Base-by-base conservation (phyloP, 2,113 vertebrate genomes). In the Pimephales promelas region DNA sequence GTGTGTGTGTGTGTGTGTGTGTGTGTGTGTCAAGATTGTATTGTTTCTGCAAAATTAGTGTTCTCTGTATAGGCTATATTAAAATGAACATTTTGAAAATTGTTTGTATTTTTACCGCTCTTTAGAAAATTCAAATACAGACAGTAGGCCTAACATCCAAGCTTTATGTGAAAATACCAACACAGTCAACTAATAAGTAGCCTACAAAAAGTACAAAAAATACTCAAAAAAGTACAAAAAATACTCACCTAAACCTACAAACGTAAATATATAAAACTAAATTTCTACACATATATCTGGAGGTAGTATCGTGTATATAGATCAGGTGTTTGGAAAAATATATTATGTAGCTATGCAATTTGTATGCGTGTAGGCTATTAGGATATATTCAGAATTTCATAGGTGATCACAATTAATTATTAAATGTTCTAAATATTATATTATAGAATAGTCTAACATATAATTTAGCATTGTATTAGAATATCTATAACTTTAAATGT, bases 401-500 rank as follows among this genome's bases (percentile, higher is more conserved):
- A 81, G 8, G 40, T 66, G 24, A 54, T 1, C 20, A 2, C 10
- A 47, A 72, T 62, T 49, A 79, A 47, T 40, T 28, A 62, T 2
- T 26, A 31, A 54, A 31, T 54, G 26, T 18, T 9, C 18, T 26
- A 34, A 36, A 8, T 40, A 40, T 40, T 40, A 22, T n/a, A n/a
- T 24, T 75, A 18, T 34, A 56, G 0, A 56, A 56, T 6, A 43
- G 1, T 11, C 36, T 59, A 18, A 7, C 40, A 77, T 57, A 14
- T 24, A 5, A 57, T 24, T 45, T 3, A 70, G 11, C 36, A 71
- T 82, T 68, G 18, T 68, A 77, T 75, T 64, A 80, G 83, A 82
- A 86, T 82, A 66, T 82, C 82, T 89, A 77, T 85, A 91, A 87
- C 88, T 86, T 89, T 16, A 3, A 90, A 89, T 91, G 88, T 79